These are phyloP conservation scores for Cybosia mesomella DNA, from an alignment of 2,888 invertebrate genomes.

Conservation along the genomic window DNA sequence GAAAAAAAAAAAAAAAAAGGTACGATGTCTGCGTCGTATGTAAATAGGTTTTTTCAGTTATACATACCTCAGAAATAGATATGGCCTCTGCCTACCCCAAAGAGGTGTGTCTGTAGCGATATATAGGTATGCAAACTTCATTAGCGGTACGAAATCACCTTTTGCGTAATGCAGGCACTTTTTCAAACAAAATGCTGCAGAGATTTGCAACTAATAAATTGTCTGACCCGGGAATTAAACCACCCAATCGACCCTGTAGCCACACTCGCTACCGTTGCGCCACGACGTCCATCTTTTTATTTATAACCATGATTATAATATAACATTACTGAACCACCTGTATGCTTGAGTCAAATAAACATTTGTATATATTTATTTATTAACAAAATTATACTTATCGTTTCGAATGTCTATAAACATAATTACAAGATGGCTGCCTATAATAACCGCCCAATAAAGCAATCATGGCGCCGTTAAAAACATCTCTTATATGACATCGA, in stretches of 20 bases:
- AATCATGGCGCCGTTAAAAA: conserved; percentile 45
- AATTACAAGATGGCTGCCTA: conserved; percentile 16
- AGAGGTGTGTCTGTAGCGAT: neutral
- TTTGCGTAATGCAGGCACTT: neutral
- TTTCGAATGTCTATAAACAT: conserved; percentile 8
- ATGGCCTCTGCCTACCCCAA: too few relatives aligned
- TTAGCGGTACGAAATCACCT: neutral
- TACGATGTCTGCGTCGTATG: neutral
- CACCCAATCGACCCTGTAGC: neutral
- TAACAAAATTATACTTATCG: conserved; percentile 1
- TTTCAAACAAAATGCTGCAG: neutral
- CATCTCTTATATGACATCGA: conserved; percentile 44
- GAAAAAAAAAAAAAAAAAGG: too few relatives aligned
- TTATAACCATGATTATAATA: neutral
- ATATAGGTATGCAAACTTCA: neutral
- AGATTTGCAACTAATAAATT: neutral
- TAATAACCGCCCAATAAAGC: conserved; percentile 44
- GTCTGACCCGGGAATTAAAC: neutral
- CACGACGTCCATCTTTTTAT: neutral
- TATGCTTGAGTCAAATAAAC: too few relatives aligned
- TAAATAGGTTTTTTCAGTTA: neutral
- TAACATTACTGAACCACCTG: neutral
- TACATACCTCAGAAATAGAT: neutral
- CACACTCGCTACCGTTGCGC: neutral
- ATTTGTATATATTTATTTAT: too few relatives aligned